Conservation (phyloP, 2,888 invertebrate genomes). For the Oegoconia quadripuncta region DNA sequence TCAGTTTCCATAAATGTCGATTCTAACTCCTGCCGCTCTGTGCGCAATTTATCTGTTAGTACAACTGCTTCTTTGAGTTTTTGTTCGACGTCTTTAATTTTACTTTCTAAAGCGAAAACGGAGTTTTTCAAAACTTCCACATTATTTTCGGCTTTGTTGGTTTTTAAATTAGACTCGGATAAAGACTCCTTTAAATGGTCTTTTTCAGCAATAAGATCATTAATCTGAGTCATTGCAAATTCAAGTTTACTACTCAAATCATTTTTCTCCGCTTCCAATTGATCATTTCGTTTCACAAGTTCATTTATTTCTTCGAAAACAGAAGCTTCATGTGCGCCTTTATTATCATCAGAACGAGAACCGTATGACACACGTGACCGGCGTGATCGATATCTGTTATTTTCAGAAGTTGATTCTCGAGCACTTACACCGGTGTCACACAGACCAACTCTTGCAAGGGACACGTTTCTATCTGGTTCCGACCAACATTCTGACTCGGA, state of each 20-base stretch:
- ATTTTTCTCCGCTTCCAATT: constrained; percentile 51
- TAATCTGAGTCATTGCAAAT: constrained; percentile 48
- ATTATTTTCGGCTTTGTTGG: constrained; percentile 42
- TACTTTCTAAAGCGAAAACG: constrained; percentile 39
- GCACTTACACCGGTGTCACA: constrained; percentile 51
- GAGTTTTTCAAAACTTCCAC: constrained; percentile 42
- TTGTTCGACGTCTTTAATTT: constrained; percentile 51
- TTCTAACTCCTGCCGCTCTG: constrained; percentile 63
- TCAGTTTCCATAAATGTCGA: constrained; percentile 68
- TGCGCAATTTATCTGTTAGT: constrained; percentile 47
- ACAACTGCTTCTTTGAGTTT: constrained; percentile 44
- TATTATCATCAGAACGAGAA: constrained; percentile 61
- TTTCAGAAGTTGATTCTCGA: constrained; percentile 50
- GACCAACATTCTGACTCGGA: constrained; percentile 92
- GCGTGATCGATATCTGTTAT: constrained; percentile 54
- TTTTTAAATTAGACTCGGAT: constrained; percentile 36
- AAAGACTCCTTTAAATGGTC: constrained; percentile 43
- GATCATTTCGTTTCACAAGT: constrained; percentile 45
- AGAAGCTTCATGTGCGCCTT: constrained; percentile 72
- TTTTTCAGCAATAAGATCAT: constrained; percentile 47
- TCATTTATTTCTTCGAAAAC: constrained; percentile 77
- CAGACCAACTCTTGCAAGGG: constrained; percentile 87
- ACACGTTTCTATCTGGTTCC: constrained; percentile 90
- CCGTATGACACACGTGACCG: constrained; percentile 63
- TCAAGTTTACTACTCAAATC: constrained; percentile 68